Evolutionary conservation across 2,888 invertebrate species (phyloP), one percentile per base, ranked within the genome.

Genomic region (Scrobipalpa atriplicella): DNA sequence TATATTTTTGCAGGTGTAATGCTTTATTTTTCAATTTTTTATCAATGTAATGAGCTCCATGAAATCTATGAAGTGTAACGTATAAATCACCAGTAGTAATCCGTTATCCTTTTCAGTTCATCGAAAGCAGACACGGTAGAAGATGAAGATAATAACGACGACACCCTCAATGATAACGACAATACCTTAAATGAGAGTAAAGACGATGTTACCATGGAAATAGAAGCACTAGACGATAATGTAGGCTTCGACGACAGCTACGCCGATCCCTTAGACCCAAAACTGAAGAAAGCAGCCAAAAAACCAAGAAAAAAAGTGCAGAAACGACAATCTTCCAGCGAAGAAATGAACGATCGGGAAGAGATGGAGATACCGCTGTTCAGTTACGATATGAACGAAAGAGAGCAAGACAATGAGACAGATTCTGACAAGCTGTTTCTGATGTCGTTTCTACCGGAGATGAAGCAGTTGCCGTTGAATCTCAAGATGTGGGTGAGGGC

Each of bases 401-500:
- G 58, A 58, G 58, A 58, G 38, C 58, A 88, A 89, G 84, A 87
- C 19, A 71, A 39, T 16, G 88, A 89, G 6, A 71, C 73, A 2
- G 91, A 92, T 68, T 85, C 85, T 67, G 92, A 92, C 61, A 85
- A 76, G 43, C 69, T 90, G 68, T 92, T 92, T 65, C 77, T 92
- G 1, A 72, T 92, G 38, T 92, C 92, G 0, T 92, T 92, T 68
- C 74, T 90, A 21, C 91, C 91, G 9, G 92, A 92, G 76, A 87
- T 92, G 84, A 82, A 84, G 64, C 89, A 88, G 71, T 71, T 92
- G 29, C 91, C 91, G 0, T 69, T 83, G 0, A 82, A 90, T 71
- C 80, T 90, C 29, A 92, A 91, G 78, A 92, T 92, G 92, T 92
- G 92, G 92, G 88, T 86, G 62, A 71, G 92, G 16, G 85, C 90